Base-by-base conservation (phyloP, 2,113 vertebrate species). In the Anarrhichthys ocellatus region DNA sequence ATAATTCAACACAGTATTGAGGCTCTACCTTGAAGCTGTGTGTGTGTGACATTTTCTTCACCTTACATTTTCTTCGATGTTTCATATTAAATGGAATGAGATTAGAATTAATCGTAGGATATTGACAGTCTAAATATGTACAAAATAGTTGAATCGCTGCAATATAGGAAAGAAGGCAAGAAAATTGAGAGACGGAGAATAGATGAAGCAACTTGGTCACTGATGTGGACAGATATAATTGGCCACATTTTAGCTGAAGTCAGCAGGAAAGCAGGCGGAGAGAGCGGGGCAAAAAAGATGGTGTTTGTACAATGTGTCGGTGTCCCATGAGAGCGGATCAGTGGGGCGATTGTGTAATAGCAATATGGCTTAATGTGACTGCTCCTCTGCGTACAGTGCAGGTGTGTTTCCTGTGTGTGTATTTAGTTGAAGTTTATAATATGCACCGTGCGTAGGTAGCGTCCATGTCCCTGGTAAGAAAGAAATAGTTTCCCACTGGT, bases 201-300 rank as follows among this genome's bases (percentile, higher is more conserved):
- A 82, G 58, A 79, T 67, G 78, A 73, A 76, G 67, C 2, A 38
- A 63, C 84, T 73, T 86, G 86, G 80, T 84, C 56, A 68, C 69
- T 76, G 73, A 83, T 79, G 85, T 83, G 64, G 76, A 81, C 79
- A 40, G 58, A 88, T 62, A 87, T 90, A 84, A 91, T 90, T 90
- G 83, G 56, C 73, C 50, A 38, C 54, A 68, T 85, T 34, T 90
- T 54, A 81, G 89, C 83, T 91, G 86, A 89, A 87, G 83, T 92
- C 86, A 89, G 89, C 89, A 81, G 64, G 59, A 86, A 83, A 59
- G 69, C 76, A 83, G 81, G 76, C 32, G 34, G 76, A 70, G 76
- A 52, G 46, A 80, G 66, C 5, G 6, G 6, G 64, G 32, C 2
- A 61, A 75, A 66, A 77, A 78, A 77, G 54, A 75, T 38, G 40